Evolutionary conservation across 2,797 vertebrate species (phyloP).

Genomic region (Alectoris magna): DNA sequence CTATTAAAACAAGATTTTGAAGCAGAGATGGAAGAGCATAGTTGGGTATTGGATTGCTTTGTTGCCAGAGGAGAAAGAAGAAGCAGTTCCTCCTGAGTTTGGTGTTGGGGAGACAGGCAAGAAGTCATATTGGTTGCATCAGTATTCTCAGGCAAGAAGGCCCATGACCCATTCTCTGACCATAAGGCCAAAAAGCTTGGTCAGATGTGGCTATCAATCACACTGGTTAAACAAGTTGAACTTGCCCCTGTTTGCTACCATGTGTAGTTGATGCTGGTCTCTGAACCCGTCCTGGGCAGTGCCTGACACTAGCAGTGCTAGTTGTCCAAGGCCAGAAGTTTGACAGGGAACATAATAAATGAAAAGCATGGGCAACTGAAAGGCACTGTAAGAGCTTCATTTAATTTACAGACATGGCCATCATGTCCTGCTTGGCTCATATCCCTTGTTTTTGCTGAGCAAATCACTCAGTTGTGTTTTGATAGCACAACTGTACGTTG

Average conservation of each 20-base stretch:
- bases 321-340: background rate
- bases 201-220: background rate
- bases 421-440: background rate
- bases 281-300: background rate
- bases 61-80: background rate
- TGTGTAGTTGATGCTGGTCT: background rate
- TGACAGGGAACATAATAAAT: rapidly evolving
- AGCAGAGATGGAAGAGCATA: background rate
- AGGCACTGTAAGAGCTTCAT: background rate
- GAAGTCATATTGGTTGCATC: rapidly evolving
- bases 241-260: background rate
- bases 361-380: background rate
- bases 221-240: background rate
- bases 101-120: background rate
- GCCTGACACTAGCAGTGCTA: background rate
- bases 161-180: background rate
- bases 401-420: background rate
- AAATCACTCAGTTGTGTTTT: background rate
- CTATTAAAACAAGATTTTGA: background rate
- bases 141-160: background rate
- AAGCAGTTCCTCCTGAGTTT: background rate
- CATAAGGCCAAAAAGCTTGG: background rate
- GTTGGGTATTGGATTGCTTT: background rate
- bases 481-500: background rate
- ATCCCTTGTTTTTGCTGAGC: background rate